Evolutionary conservation across 2,113 vertebrate genomes (phyloP), one percentile per base, ranked within the genome.

Genomic region (Pimephales promelas): DNA sequence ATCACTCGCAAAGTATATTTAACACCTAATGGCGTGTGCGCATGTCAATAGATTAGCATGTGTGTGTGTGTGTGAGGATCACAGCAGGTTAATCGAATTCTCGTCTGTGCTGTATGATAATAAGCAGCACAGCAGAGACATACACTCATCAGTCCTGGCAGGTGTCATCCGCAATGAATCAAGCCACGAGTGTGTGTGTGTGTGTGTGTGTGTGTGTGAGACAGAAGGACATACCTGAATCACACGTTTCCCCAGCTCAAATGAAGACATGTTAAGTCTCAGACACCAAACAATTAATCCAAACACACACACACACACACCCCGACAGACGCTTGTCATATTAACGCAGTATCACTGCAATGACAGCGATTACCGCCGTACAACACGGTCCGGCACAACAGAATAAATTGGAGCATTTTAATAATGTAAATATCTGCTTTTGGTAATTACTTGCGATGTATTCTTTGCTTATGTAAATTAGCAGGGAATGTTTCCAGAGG

Each of bases 21-120:
- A 52, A 74, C 72, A 74, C 8, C 72, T 52, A 52, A 31, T 16
- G 26, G 14, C 72, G 3, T 70, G 79, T 54, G 7, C 0, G 5
- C 10, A 10, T 52, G 59, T 31, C 26, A 26, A 40, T 9, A 40
- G 40, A 10, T 31, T 5, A 49, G 36, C 45, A 64, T 75, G 54
- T 54, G 62, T 57, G 14, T 52, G 40, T 36, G 20, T 40, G 75
- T 81, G 73, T 52, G 45, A 59, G 74, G 79, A 66, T 87, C 83
- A 79, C 79, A 26, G 56, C 56, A 85, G 86, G 86, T 87, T 87
- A 87, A 87, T 84, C 71, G 71, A 82, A 84, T 84, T 66, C 83
- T 84, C 24, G 10, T 70, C 72, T 70, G 54, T 75, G 81, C 64
- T 74, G 83, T 78, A 84, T 82, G 79, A 87, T 82, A 84, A 84